Evolutionary conservation across 1,140 invertebrate genomes (phyloP).

Genomic region (Samia ricini): DNA sequence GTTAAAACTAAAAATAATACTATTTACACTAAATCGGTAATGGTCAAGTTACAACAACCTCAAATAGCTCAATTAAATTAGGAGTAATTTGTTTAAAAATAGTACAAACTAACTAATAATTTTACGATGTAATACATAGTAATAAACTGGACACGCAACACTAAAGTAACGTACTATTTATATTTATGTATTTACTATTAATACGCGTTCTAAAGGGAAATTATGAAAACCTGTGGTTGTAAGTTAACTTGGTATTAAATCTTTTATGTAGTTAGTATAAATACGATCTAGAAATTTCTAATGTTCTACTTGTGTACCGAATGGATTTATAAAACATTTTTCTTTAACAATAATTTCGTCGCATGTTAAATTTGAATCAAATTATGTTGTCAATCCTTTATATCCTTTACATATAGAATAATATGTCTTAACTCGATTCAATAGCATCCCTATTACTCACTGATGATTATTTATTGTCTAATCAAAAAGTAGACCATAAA

Average conservation of each 20-base stretch:
- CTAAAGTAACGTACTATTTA: neutral
- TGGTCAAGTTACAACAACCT: neutral
- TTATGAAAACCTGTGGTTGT: neutral
- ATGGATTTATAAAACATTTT: too few species aligned
- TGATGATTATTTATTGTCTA: too few species aligned
- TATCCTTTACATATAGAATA: too few species aligned
- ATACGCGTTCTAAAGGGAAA: neutral
- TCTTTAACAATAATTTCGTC: too few species aligned
- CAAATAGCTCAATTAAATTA: slow-evolving; percentile 10
- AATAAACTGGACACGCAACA: slow-evolving; percentile 2
- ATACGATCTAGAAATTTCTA: too few species aligned
- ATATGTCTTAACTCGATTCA: too few species aligned
- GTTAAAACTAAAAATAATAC: neutral
- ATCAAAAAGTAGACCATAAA: too few species aligned
- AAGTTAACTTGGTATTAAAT: neutral
- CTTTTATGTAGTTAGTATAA: neutral
- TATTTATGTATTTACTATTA: neutral
- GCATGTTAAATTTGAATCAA: too few species aligned
- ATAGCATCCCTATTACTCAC: too few species aligned
- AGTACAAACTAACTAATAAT: neutral
- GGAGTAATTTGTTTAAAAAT: slow-evolving; percentile 8
- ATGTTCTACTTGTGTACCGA: too few species aligned
- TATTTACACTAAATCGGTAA: neutral
- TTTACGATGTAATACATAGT: neutral
- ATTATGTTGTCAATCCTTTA: too few species aligned